A percentile compares a stretch with the other conserved stretches of the same genome.
Conservation (phyloP, 2,888 invertebrate species). For the Troglohyphantes excavatus region DNA sequence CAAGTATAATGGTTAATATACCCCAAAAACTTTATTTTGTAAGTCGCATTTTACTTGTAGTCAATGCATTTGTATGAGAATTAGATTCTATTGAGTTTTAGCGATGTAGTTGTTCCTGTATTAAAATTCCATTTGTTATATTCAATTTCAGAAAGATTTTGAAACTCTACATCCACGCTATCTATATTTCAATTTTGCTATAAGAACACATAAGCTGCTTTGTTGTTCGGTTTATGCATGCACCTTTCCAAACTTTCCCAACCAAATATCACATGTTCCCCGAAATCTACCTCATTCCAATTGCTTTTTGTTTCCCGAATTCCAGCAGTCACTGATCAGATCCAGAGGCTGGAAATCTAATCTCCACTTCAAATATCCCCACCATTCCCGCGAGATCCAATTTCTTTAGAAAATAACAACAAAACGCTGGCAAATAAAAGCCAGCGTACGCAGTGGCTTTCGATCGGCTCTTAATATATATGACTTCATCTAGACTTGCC, state of each 20-base stretch:
- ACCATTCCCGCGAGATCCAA: neutral
- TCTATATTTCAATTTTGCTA: neutral
- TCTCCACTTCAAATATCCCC: constrained; percentile 19
- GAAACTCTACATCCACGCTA: neutral
- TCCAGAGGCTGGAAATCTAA: constrained; percentile 9
- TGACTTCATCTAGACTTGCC: constrained; percentile 39
- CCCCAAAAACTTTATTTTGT: too few relatives aligned
- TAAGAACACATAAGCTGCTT: neutral
- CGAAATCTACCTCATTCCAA: neutral
- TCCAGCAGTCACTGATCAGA: neutral
- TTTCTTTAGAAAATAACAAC: constrained; percentile 10
- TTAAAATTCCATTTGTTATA: neutral
- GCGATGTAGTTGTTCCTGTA: too few relatives aligned
- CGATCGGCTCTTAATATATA: constrained; percentile 35
- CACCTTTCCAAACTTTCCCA: neutral
- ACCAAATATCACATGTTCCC: neutral
- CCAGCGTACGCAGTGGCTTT: neutral
- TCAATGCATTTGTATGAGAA: too few relatives aligned
- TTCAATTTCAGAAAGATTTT: neutral
- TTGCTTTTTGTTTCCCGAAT: constrained; percentile 1
- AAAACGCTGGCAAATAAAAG: constrained; percentile 25
- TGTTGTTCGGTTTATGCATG: neutral
- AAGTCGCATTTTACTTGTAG: too few relatives aligned
- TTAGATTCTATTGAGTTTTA: too few relatives aligned
- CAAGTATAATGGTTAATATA: too few relatives aligned